Evolutionary conservation across 2,888 invertebrate genomes (phyloP).

Genomic region (Stenodera caucasica): DNA sequence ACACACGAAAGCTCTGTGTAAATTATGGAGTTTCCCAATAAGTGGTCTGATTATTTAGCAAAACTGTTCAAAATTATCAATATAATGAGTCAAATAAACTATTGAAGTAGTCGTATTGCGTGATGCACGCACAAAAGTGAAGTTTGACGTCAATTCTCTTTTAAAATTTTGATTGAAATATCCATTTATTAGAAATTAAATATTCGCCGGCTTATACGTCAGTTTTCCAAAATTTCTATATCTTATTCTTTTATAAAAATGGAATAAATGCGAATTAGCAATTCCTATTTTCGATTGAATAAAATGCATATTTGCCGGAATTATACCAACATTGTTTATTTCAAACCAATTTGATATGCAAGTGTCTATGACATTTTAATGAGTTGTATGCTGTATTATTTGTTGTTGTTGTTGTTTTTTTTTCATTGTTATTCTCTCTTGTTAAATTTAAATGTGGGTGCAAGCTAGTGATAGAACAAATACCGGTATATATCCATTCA

Average conservation of each 20-base stretch:
- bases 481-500: slow-evolving; percentile 11
- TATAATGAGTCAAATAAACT: no score
- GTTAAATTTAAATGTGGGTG: slow-evolving; percentile 1
- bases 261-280: not conserved
- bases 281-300: not conserved
- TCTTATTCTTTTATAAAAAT: not conserved
- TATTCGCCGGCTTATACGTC: no score
- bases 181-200: no score
- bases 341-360: slow-evolving; percentile 17
- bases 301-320: not conserved
- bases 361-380: slow-evolving; percentile 24
- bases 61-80: no score
- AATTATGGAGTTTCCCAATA: no score
- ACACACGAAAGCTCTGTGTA: no score
- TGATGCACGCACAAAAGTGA: no score
- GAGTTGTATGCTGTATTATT: slow-evolving; percentile 19
- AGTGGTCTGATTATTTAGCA: no score
- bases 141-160: no score
- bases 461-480: slow-evolving; percentile 16
- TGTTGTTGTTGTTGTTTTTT: no score
- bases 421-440: not conserved
- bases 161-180: no score
- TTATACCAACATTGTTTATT: not conserved
- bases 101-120: no score
- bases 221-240: not conserved